These are phyloP conservation scores for Lasaia peninsularis DNA, from an alignment of 1,140 invertebrate genomes.

Conservation along the genomic window DNA sequence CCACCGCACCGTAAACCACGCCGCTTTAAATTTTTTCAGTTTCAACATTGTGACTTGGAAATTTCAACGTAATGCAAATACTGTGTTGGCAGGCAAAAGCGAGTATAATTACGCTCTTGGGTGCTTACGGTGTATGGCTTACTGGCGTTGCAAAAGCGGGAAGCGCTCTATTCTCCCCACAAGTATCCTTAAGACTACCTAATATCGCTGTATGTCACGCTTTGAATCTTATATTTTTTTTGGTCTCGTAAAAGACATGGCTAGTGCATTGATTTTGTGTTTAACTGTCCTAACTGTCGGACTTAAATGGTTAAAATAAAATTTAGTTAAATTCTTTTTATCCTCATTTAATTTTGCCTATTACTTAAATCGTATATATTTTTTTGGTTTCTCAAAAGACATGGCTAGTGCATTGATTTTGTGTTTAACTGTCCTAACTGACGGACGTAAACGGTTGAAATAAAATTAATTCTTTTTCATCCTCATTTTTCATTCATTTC, in stretches of 20 bases:
- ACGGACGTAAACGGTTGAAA: too few relatives aligned
- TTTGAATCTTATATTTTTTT: slow-evolving; percentile 9
- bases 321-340: too few relatives aligned
- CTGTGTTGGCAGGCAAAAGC: slow-evolving; percentile 45
- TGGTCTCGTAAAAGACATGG: not conserved
- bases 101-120: slow-evolving; percentile 52
- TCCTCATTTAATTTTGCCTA: too few relatives aligned
- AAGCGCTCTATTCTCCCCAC: not conserved
- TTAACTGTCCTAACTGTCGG: too few relatives aligned
- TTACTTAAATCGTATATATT: slow-evolving; percentile 9
- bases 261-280: not conserved
- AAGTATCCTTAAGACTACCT: slow-evolving; percentile 17
- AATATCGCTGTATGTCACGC: slow-evolving; percentile 16
- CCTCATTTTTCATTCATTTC: too few relatives aligned
- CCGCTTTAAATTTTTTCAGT: slow-evolving; percentile 33
- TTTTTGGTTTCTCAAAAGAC: not conserved
- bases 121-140: slow-evolving; percentile 27
- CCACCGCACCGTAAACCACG: slow-evolving; percentile 30
- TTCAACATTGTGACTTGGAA: slow-evolving; percentile 37
- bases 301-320: too few relatives aligned
- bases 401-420: not conserved
- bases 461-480: too few relatives aligned
- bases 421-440: not conserved
- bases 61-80: slow-evolving; percentile 52
- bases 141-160: slow-evolving; percentile 12